phyloP scores from a whole-genome alignment of 2,113 vertebrate genomes.

The Vulpes ferrilata region DNA sequence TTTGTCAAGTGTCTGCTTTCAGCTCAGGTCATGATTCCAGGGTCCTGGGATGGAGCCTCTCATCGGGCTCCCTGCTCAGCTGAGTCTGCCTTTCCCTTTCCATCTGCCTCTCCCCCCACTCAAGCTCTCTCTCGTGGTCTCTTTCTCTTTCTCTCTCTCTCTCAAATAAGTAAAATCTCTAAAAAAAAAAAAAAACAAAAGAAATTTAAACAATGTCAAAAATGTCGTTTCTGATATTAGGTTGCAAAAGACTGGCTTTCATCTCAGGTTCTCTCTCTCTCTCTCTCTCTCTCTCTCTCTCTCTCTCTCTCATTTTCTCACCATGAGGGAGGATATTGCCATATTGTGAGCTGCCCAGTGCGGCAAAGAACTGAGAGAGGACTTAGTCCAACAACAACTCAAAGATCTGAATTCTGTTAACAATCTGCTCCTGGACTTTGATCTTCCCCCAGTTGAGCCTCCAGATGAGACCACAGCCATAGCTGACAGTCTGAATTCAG shows the following conservation, averaged over 20 bases:
- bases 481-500: neutral
- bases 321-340: neutral
- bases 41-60: no score
- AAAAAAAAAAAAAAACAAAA: no score
- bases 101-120: no score
- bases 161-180: no score
- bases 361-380: neutral
- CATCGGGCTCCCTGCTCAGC: no score
- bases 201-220: neutral
- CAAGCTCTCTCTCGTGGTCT: no score
- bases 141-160: no score
- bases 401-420: neutral
- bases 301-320: neutral
- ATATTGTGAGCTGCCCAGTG: neutral
- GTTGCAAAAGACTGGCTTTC: neutral
- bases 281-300: neutral
- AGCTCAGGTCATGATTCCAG: no score
- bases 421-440: neutral
- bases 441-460: neutral
- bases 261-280: neutral
- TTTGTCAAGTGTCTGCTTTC: no score
- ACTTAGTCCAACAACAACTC: neutral
- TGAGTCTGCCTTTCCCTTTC: no score
- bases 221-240: neutral
- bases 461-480: neutral